phyloP scores from a whole-genome alignment of 2,888 invertebrate species.

The Eulithis testata region DNA sequence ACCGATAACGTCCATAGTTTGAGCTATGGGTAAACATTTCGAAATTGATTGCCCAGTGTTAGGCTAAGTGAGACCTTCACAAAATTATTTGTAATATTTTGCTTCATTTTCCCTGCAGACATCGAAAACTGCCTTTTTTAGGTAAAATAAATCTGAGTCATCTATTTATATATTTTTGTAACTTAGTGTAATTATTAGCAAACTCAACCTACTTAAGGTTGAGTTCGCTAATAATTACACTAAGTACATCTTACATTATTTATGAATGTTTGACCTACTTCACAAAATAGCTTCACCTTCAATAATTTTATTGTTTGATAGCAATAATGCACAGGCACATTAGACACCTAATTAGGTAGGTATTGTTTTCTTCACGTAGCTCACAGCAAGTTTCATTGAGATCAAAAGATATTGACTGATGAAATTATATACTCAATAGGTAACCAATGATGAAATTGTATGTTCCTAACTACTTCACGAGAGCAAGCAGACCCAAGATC shows the following conservation, averaged over 20 bases:
- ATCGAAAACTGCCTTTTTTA: too few relatives aligned
- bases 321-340: constrained; percentile 16
- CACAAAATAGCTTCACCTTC: constrained; percentile 10
- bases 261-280: constrained; percentile 25
- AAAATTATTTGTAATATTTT: constrained; percentile 15
- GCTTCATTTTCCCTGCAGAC: constrained; percentile 3
- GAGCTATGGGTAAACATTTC: constrained; percentile 26
- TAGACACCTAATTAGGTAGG: constrained; percentile 10
- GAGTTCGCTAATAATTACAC: constrained; percentile 1
- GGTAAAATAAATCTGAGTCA: too few relatives aligned
- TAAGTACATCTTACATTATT: constrained; percentile 12
- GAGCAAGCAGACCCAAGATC: constrained; percentile 62
- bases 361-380: constrained; percentile 15
- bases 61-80: constrained; percentile 23
- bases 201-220: too few relatives aligned
- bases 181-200: too few relatives aligned
- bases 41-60: constrained; percentile 26
- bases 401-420: constrained; percentile 37
- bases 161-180: too few relatives aligned
- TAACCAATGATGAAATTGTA: constrained; percentile 46
- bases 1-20: constrained; percentile 11
- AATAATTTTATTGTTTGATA: constrained; percentile 24
- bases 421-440: constrained; percentile 48
- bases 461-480: constrained; percentile 55
- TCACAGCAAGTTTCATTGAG: constrained; percentile 27